These are phyloP conservation scores for Holothuria leucospilota DNA, from an alignment of 53 echinoderm and acorn worm species.

Conservation along the genomic window DNA sequence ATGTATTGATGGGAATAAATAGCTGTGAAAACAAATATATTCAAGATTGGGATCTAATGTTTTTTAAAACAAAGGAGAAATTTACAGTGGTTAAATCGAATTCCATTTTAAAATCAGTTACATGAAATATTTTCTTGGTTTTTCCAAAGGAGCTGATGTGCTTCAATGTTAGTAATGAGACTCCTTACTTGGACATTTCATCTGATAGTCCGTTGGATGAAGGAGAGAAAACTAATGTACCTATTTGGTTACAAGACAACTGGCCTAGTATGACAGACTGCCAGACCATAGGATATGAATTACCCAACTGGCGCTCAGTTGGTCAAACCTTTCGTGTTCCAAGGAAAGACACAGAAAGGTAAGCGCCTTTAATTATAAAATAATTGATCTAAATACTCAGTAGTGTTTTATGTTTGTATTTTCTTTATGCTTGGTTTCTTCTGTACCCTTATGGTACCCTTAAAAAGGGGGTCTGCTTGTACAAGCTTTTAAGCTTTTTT, in stretches of 20 bases:
- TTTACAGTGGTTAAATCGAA: too few species aligned
- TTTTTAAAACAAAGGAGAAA: too few species aligned
- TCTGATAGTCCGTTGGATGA: background rate
- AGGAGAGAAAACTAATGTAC: background rate
- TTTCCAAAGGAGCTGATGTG: constrained; percentile 75
- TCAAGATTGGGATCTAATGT: too few species aligned
- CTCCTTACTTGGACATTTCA: background rate
- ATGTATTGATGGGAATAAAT: too few species aligned
- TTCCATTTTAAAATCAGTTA: background rate
- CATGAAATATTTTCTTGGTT: background rate
- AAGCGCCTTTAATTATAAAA: background rate
- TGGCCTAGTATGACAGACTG: constrained; percentile 74
- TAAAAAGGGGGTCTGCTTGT: too few species aligned
- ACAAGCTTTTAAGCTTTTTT: too few species aligned
- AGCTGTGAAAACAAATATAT: too few species aligned
- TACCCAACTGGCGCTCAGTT: constrained; percentile 68
- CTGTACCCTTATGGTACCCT: too few species aligned
- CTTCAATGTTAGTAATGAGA: constrained; percentile 71
- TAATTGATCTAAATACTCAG: too few species aligned
- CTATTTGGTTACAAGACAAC: constrained; percentile 58
- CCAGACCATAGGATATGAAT: constrained; percentile 34
- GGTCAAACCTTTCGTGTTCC: constrained; percentile 58
- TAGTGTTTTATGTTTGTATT: too few species aligned
- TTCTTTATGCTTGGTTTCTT: too few species aligned
- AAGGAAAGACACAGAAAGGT: constrained; percentile 5